phyloP scores from a whole-genome alignment of 2,797 vertebrate genomes.

The Geotria australis region DNA sequence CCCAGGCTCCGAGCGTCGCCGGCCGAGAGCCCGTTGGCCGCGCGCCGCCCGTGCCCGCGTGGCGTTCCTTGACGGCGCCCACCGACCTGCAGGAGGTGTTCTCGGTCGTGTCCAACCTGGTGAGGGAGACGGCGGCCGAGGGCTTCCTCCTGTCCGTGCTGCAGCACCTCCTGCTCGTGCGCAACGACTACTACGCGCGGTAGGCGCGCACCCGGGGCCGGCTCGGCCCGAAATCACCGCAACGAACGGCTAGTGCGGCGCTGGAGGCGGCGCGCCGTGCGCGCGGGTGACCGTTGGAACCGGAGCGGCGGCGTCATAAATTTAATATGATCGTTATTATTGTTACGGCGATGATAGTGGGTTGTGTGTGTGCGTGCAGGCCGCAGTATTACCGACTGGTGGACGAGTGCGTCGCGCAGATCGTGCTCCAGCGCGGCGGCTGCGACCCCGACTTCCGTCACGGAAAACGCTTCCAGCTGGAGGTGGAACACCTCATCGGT shows the following conservation, averaged over 20 bases:
- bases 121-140: slow-evolving; percentile 69
- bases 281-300: no score
- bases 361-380: slow-evolving; percentile 14
- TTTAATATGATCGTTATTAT: no score
- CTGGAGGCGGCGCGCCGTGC: no score
- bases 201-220: slow-evolving; percentile 9
- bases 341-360: no score
- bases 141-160: slow-evolving; percentile 65
- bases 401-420: slow-evolving; percentile 77
- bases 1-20: no score
- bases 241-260: no score
- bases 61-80: not conserved
- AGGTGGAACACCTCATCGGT: slow-evolving; percentile 68
- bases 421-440: slow-evolving; percentile 64
- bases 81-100: slow-evolving; percentile 83
- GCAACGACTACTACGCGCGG: slow-evolving; percentile 88
- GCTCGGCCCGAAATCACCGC: no score
- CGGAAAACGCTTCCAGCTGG: slow-evolving; percentile 52
- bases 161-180: slow-evolving; percentile 77
- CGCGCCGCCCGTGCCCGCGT: no score
- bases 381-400: slow-evolving; percentile 96
- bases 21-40: no score
- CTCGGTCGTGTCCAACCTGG: slow-evolving; percentile 75
- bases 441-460: slow-evolving; percentile 81
- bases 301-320: no score